Conservation (phyloP, 2,113 vertebrate genomes). For the Hymenochirus boettgeri region DNA sequence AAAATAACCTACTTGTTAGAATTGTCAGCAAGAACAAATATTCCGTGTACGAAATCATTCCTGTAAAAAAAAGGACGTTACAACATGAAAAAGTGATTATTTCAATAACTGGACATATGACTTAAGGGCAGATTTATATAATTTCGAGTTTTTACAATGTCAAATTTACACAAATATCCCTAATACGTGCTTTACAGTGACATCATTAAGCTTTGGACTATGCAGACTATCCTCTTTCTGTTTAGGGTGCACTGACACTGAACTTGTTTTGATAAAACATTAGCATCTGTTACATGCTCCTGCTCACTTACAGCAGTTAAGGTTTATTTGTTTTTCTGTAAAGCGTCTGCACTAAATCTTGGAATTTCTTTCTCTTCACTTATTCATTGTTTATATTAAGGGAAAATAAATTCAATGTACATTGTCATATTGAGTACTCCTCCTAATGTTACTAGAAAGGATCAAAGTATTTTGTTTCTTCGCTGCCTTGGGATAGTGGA, state of each 20-base stretch:
- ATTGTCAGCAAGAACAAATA: constrained; percentile 95
- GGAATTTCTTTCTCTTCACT: constrained; percentile 33
- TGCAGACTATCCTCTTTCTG: constrained; percentile 37
- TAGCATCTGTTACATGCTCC: constrained; percentile 38
- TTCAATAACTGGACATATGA: not conserved
- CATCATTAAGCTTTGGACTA: constrained; percentile 18
- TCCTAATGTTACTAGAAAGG: constrained; percentile 52
- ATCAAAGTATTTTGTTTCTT: constrained; percentile 62
- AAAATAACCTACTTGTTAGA: constrained; percentile 83
- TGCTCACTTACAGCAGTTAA: constrained; percentile 48
- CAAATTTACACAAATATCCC: constrained; percentile 35
- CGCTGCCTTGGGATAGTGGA: constrained; percentile 46
- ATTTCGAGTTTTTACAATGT: constrained; percentile 33
- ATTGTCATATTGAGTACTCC: constrained; percentile 59
- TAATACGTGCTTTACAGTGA: constrained; percentile 21
- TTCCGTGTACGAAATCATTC: constrained; percentile 94
- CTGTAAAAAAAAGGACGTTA: constrained; percentile 58
- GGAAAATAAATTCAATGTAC: constrained; percentile 55
- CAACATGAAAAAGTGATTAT: not conserved
- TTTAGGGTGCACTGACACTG: constrained; percentile 40
- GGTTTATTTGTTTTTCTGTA: constrained; percentile 52
- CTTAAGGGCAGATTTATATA: constrained; percentile 1
- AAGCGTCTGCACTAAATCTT: constrained; percentile 48
- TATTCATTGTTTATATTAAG: constrained; percentile 53
- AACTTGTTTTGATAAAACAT: constrained; percentile 40